Evolutionary conservation across 2,113 vertebrate genomes (phyloP).

Genomic region (Crotalus helleri): DNA sequence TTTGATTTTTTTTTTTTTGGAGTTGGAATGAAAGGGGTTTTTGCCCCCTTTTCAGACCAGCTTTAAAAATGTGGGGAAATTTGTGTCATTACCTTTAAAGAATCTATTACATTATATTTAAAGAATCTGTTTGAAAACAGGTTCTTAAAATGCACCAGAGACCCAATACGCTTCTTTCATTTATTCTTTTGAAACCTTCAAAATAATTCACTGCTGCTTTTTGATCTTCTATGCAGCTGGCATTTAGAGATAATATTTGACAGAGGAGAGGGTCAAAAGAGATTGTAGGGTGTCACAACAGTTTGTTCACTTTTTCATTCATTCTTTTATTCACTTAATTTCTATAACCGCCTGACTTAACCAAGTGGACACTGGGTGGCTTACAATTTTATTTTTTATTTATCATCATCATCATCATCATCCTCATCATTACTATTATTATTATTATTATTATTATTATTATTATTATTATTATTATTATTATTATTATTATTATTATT

Average conservation of each 20-base stretch:
- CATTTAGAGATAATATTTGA: background rate
- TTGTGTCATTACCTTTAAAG: background rate
- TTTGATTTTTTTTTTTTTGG: background rate
- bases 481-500: background rate
- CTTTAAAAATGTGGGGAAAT: background rate
- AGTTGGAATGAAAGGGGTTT: background rate
- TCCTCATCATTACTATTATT: no score
- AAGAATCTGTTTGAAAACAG: background rate
- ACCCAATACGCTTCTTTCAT: background rate
- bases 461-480: background rate
- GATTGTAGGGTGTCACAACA: background rate
- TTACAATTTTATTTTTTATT: background rate
- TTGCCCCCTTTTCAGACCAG: background rate
- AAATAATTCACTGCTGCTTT: background rate
- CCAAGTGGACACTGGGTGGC: background rate
- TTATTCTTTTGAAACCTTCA: background rate
- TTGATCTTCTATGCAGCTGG: background rate
- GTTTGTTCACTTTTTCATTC: background rate
- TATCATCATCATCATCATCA: no score
- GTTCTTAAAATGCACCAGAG: background rate
- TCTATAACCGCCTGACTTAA: background rate
- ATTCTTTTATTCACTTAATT: background rate
- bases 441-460: no score
- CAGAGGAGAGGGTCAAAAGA: background rate
- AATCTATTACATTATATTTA: background rate